Evolutionary conservation across 2,113 vertebrate species (phyloP).

Genomic region (Coracopsis vasa): DNA sequence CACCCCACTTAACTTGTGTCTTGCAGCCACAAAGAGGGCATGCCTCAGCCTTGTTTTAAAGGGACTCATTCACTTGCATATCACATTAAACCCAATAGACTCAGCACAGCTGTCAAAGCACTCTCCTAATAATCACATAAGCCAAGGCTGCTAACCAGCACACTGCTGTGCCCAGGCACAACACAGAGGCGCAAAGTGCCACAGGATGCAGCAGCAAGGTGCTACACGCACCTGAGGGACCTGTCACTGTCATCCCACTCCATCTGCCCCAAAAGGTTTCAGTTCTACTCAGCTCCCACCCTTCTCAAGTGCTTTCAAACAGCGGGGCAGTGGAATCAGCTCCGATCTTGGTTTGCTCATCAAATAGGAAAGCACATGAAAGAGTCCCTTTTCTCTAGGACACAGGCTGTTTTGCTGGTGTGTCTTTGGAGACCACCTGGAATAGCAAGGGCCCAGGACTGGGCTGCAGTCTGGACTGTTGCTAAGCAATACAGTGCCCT

Average conservation of each 20-base stretch:
- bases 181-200: not conserved
- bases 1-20: not conserved
- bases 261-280: not conserved
- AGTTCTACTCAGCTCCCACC: not conserved
- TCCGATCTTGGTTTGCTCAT: not conserved
- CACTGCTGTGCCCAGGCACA: not conserved
- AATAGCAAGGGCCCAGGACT: not conserved
- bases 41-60: not conserved
- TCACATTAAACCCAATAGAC: not conserved
- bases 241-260: not conserved
- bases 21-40: not conserved
- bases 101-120: not conserved
- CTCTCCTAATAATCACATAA: not conserved
- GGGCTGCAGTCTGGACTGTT: not conserved
- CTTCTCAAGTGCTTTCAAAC: not conserved
- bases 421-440: not conserved
- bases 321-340: not conserved
- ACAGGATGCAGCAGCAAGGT: not conserved
- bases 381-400: not conserved
- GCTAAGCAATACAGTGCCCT: not conserved
- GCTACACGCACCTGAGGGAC: not conserved
- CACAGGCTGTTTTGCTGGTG: not conserved
- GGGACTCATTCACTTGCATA: not conserved
- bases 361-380: accelerated
- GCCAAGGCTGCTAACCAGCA: not conserved